Conservation (phyloP, 2,113 vertebrate species). For the Glareola pratincola region DNA sequence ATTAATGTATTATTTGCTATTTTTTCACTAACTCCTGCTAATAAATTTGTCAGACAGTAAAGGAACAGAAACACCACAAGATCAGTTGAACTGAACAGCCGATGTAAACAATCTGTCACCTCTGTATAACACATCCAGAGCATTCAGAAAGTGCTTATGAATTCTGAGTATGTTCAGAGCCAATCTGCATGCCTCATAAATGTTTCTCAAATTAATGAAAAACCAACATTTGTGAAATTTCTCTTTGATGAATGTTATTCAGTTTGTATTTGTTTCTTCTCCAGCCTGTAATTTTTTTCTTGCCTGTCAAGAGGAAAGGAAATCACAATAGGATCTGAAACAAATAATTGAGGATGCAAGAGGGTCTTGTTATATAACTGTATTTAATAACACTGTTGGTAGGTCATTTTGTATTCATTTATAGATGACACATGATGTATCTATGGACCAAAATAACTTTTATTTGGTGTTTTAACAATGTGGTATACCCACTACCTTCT, state of each 20-base stretch:
- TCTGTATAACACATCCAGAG: not conserved
- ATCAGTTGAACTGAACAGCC: not conserved
- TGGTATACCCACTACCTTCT: not conserved
- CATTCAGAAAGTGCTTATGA: not conserved
- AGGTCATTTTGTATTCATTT: not conserved
- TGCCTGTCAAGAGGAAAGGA: not conserved
- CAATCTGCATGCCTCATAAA: not conserved
- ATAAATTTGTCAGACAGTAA: constrained; percentile 5
- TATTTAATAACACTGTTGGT: not conserved
- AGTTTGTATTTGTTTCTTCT: not conserved
- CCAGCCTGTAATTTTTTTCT: not conserved
- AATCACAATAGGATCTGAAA: not conserved
- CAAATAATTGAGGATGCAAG: not conserved
- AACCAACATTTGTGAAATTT: not conserved
- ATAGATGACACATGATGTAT: not conserved
- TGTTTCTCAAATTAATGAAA: constrained; percentile 29
- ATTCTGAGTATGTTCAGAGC: not conserved
- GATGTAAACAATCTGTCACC: constrained; percentile 14
- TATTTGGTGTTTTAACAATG: not conserved
- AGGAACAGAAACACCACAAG: not conserved
- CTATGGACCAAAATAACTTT: not conserved
- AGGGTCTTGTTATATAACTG: not conserved
- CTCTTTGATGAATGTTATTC: not conserved
- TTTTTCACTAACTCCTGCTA: not conserved
- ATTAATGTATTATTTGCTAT: not conserved